Conservation (phyloP, 2,888 invertebrate genomes). For the Ornithoptera alexandrae region DNA sequence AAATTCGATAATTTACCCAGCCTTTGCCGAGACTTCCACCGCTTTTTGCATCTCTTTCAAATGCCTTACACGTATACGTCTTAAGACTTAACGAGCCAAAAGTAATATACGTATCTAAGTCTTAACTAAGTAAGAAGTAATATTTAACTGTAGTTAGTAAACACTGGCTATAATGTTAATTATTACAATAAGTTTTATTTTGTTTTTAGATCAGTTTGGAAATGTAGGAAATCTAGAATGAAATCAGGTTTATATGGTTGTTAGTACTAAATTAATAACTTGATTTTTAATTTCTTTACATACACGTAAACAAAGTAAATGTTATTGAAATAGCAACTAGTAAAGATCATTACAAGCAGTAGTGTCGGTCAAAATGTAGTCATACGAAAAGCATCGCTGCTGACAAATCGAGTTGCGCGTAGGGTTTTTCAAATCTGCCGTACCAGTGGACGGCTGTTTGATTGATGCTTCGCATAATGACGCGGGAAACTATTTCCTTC, state of each 20-base stretch:
- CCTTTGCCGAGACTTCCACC: slow-evolving; percentile 4
- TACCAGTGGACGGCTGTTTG: slow-evolving; percentile 56
- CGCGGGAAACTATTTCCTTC: slow-evolving; percentile 77
- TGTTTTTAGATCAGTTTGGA: neutral
- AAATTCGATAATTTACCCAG: slow-evolving; percentile 26
- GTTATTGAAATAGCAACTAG: neutral
- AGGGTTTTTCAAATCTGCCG: slow-evolving; percentile 50
- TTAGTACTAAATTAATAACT: no score
- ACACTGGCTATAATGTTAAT: neutral
- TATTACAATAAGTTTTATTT: neutral
- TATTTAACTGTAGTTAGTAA: neutral
- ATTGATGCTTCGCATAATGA: slow-evolving; percentile 77
- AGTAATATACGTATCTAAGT: neutral
- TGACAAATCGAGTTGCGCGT: slow-evolving; percentile 29
- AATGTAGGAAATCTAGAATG: neutral
- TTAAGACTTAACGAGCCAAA: neutral
- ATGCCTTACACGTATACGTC: neutral
- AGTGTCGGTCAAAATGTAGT: slow-evolving; percentile 13
- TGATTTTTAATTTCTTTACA: neutral
- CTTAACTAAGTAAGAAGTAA: neutral
- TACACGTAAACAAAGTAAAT: neutral
- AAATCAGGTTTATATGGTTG: neutral
- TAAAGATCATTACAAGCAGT: slow-evolving; percentile 7
- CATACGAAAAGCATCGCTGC: neutral
- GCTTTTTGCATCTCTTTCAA: slow-evolving; percentile 5